phyloP scores from a whole-genome alignment of 2,888 invertebrate genomes.

The Vesta saturnalis region DNA sequence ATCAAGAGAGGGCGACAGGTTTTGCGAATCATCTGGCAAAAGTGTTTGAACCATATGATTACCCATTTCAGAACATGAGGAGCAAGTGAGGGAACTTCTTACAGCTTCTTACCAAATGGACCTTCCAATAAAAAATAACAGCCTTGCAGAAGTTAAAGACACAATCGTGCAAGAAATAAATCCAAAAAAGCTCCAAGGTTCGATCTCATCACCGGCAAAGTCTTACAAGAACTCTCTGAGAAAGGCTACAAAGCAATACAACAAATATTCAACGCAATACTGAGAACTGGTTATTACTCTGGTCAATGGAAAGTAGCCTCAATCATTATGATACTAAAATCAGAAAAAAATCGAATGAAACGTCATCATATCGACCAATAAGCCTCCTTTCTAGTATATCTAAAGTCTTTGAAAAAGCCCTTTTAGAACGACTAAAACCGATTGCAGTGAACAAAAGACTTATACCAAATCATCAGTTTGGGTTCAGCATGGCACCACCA shows the following conservation, averaged over 20 bases:
- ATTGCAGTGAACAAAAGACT: too few species aligned
- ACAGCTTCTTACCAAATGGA: neutral
- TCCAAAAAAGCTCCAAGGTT: conserved; percentile 10
- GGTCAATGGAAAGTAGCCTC: too few species aligned
- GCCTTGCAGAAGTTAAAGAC: conserved; percentile 4
- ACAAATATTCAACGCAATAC: too few species aligned
- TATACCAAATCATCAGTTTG: too few species aligned
- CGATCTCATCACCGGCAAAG: neutral
- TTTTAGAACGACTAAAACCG: neutral
- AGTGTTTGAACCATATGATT: conserved; percentile 3
- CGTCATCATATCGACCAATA: too few species aligned
- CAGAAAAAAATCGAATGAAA: too few species aligned
- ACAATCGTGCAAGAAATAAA: neutral
- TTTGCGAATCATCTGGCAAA: conserved; percentile 9
- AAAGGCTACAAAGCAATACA: conserved; percentile 7
- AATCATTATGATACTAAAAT: too few species aligned
- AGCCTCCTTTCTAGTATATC: too few species aligned
- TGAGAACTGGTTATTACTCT: conserved; percentile 2
- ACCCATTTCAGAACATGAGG: neutral
- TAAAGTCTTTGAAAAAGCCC: neutral
- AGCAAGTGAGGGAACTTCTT: neutral
- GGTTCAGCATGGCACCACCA: too few species aligned
- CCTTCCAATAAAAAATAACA: too few species aligned
- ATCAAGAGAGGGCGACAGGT: neutral
- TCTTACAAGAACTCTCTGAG: neutral